phyloP scores from a whole-genome alignment of 2,113 vertebrate genomes.

The Chaetorhynchus papuensis region DNA sequence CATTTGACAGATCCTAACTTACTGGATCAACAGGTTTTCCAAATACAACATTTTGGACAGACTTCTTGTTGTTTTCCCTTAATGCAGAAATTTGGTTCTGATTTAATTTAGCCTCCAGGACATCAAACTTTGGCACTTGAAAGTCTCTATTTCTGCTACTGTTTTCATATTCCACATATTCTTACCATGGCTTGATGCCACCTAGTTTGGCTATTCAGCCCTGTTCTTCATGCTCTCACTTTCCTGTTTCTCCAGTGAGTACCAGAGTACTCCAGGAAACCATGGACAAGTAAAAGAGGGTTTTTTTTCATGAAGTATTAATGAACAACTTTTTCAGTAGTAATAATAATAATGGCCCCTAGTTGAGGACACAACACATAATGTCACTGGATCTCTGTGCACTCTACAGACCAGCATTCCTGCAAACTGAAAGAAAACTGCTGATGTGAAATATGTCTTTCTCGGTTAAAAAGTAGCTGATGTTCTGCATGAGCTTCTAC shows the following conservation, averaged over 20 bases:
- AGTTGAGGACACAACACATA: background rate
- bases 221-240: background rate
- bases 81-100: background rate
- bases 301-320: background rate
- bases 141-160: background rate
- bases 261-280: background rate
- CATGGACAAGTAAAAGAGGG: background rate
- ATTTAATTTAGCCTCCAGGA: background rate
- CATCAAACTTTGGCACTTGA: background rate
- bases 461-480: background rate
- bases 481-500: background rate
- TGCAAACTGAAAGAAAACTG: background rate
- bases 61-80: background rate
- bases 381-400: background rate
- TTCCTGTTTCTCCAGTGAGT: rapidly evolving
- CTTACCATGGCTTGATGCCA: background rate
- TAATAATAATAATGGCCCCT: background rate
- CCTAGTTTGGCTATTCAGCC: background rate
- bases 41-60: background rate
- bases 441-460: background rate
- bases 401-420: background rate
- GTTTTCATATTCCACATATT: background rate
- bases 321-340: background rate
- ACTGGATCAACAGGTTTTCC: background rate
- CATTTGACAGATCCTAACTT: background rate